These are phyloP conservation scores for Gastrophryne carolinensis DNA, from an alignment of 2,797 vertebrate species.

Conservation along the genomic window DNA sequence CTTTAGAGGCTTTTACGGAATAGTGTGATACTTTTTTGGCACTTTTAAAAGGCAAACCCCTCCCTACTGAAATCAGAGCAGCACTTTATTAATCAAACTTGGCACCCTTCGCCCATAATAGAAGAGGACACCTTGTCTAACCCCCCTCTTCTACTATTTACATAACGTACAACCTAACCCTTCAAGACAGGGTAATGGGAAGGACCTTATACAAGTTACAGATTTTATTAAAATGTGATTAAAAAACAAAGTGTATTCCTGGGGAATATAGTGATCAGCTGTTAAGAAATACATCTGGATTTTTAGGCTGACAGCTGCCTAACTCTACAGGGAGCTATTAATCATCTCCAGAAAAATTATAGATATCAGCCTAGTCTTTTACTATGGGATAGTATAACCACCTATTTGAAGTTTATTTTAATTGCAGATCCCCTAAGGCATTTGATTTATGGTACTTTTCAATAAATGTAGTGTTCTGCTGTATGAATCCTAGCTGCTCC, in stretches of 20 bases:
- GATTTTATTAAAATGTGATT: not conserved
- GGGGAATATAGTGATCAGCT: not conserved
- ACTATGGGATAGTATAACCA: not conserved
- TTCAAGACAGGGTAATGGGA: not conserved
- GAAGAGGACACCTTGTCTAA: not conserved
- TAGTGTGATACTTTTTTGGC: not conserved
- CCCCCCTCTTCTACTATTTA: not conserved
- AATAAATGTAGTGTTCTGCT: not conserved
- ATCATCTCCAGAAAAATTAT: not conserved
- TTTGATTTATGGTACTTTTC: not conserved
- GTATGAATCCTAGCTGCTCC: not conserved
- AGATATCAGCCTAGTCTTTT: not conserved
- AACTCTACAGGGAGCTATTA: not conserved
- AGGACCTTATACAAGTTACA: not conserved
- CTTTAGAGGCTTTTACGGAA: not conserved
- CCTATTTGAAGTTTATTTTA: not conserved
- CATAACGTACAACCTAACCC: not conserved
- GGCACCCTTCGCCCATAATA: not conserved
- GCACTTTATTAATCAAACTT: not conserved
- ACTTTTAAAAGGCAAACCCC: not conserved
- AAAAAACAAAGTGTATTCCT: not conserved
- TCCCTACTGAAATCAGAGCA: not conserved
- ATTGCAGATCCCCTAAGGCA: not conserved
- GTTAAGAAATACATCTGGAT: not conserved
- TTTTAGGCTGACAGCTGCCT: not conserved